Evolutionary conservation across 2,888 invertebrate species (phyloP).

Genomic region (Tetheella fluctuosa): DNA sequence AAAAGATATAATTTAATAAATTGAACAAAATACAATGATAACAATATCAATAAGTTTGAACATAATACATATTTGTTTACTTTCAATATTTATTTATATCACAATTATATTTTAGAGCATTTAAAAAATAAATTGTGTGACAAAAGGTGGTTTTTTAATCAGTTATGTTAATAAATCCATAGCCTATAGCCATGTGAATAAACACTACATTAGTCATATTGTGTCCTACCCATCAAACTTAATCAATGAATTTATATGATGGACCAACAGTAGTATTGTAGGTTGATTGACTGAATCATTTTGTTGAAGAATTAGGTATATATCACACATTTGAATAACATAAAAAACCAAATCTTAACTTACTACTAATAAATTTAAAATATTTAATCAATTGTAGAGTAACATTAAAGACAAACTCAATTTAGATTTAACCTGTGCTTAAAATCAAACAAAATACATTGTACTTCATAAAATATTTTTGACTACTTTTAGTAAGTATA

Average conservation of each 20-base stretch:
- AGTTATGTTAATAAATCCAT: conserved; percentile 15
- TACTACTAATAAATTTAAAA: not conserved
- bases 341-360: not conserved
- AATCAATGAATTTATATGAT: not conserved
- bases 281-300: not conserved
- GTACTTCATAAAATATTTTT: not conserved
- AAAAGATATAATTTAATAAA: not conserved
- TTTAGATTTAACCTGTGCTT: not conserved
- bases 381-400: not conserved
- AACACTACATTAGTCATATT: not conserved
- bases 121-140: conserved; percentile 4
- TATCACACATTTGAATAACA: conserved; percentile 5
- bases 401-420: not conserved
- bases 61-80: conserved; percentile 12
- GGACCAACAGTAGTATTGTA: not conserved
- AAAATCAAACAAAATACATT: conserved; percentile 5
- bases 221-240: not conserved
- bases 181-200: conserved; percentile 11
- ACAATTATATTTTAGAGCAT: not conserved
- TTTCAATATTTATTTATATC: not conserved
- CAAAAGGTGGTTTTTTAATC: not conserved
- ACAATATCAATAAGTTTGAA: conserved; percentile 26
- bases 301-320: not conserved
- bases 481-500: not conserved
- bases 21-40: conserved; percentile 10